phyloP scores from a whole-genome alignment of 2,888 invertebrate genomes.

The Diaphora mendica region DNA sequence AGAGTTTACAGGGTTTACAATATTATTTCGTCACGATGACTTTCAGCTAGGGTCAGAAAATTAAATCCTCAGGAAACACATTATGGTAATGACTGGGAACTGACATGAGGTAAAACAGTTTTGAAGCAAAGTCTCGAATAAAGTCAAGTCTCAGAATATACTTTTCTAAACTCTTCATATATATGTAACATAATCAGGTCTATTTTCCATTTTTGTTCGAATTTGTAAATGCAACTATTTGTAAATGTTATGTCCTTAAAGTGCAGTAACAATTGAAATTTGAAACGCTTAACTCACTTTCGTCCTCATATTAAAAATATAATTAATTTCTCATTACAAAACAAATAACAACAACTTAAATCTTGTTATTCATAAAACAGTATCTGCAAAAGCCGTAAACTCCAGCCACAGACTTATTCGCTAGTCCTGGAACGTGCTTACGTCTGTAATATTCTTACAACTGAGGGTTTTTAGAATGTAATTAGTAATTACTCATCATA shows the following conservation, averaged over 20 bases:
- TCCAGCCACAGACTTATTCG: not conserved
- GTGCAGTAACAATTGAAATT: conserved; percentile 58
- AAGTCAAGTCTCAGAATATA: too few species aligned
- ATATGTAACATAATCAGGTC: not conserved
- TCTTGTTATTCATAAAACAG: not conserved
- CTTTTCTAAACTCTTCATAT: too few species aligned
- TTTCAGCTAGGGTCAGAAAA: not conserved
- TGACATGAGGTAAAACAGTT: not conserved
- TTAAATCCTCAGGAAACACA: not conserved
- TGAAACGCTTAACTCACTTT: conserved; percentile 66
- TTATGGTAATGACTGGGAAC: not conserved
- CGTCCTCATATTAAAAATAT: conserved; percentile 36
- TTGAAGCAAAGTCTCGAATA: not conserved
- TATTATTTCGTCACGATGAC: not conserved
- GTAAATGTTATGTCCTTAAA: conserved; percentile 14
- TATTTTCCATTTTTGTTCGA: not conserved
- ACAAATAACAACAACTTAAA: not conserved
- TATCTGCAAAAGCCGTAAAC: not conserved
- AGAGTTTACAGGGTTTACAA: not conserved
- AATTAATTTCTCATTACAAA: conserved; percentile 29
- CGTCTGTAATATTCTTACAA: not conserved
- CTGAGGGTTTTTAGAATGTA: not conserved
- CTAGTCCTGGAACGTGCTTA: not conserved
- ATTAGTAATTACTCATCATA: not conserved
- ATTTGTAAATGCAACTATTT: conserved; percentile 1